phyloP scores from a whole-genome alignment of 2,888 invertebrate species.

The Ophonus ardosiacus region DNA sequence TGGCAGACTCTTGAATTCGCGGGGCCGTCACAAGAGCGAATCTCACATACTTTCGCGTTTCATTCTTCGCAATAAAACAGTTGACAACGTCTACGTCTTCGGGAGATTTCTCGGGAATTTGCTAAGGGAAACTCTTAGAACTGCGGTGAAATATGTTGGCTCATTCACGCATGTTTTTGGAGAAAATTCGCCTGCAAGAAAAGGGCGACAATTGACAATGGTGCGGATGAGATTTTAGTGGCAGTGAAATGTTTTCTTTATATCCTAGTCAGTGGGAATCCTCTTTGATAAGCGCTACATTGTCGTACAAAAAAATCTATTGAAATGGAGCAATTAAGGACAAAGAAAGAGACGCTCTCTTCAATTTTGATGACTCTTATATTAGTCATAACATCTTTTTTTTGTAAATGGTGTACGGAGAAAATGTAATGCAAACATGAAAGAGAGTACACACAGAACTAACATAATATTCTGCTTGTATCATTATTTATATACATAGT shows the following conservation, averaged over 20 bases:
- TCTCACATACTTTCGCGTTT: constrained; percentile 37
- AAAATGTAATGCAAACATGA: too few species aligned
- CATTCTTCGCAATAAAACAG: constrained; percentile 45
- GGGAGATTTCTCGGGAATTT: constrained; percentile 21
- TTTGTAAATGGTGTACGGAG: too few species aligned
- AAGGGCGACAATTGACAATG: constrained; percentile 22
- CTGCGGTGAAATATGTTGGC: constrained; percentile 23
- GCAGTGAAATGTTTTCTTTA: constrained; percentile 18
- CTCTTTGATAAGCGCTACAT: not conserved
- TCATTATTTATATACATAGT: too few species aligned
- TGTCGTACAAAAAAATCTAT: not conserved
- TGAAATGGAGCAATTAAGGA: not conserved
- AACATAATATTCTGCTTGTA: too few species aligned
- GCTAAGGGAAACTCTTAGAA: constrained; percentile 23
- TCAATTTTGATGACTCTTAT: not conserved
- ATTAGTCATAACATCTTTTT: not conserved
- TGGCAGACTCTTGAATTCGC: not conserved
- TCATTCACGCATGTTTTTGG: constrained; percentile 36
- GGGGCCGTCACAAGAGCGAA: not conserved
- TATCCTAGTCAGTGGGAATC: not conserved
- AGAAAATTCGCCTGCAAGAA: constrained; percentile 2
- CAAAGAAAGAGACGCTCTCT: not conserved
- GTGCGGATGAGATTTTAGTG: constrained; percentile 15
- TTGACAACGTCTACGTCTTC: constrained; percentile 15
- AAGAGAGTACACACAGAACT: too few species aligned